Percentiles rank a stretch among this genome's conserved stretches.
Conservation (phyloP, 92 coral and sea anemone species). For the Umimayanthus chanpuru region DNA sequence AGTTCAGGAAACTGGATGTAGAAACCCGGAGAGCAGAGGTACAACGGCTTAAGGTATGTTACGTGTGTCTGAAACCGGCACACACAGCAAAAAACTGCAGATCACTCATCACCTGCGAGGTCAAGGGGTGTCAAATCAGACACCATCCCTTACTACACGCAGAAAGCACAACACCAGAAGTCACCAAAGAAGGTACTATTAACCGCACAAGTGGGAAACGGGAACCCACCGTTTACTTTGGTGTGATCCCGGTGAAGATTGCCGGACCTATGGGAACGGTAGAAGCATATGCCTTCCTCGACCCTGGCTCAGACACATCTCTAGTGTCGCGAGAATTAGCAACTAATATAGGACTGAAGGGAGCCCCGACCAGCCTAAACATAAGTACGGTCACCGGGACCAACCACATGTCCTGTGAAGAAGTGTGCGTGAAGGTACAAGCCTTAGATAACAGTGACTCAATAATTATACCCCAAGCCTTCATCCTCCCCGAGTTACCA, state of each 20-base stretch:
- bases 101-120: not conserved
- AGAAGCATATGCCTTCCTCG: constrained; percentile 38
- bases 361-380: constrained; percentile 17
- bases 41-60: not conserved
- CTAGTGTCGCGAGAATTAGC: constrained; percentile 33
- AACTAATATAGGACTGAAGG: constrained; percentile 31
- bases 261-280: not conserved
- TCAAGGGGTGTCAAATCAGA: constrained; percentile 7
- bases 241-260: not conserved
- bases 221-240: not conserved
- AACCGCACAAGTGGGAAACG: not conserved
- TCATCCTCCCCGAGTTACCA: not conserved
- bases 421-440: not conserved
- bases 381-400: constrained; percentile 41
- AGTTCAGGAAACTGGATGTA: not conserved
- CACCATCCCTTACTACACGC: constrained; percentile 2
- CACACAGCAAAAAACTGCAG: not conserved
- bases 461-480: constrained; percentile 23
- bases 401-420: constrained; percentile 19
- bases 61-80: constrained; percentile 9
- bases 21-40: not conserved
- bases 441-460: constrained; percentile 30
- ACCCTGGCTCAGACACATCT: constrained; percentile 36
- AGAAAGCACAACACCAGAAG: not conserved
- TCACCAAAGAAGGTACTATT: not conserved